Conservation (phyloP, 2,888 invertebrate genomes). For the Dicycla oo region DNA sequence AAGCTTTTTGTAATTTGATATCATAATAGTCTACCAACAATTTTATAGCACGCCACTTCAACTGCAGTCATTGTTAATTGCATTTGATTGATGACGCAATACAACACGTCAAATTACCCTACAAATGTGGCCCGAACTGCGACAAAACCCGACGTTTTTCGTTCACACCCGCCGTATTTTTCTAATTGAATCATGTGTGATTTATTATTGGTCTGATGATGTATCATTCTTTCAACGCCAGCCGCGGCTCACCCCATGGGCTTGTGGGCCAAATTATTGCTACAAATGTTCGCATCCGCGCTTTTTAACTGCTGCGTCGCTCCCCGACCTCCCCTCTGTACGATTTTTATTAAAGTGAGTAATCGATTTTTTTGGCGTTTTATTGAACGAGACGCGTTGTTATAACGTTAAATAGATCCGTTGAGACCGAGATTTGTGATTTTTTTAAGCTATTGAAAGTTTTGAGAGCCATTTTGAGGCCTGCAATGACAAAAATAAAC, state of each 20-base stretch:
- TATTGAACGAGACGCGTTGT: conserved; percentile 71
- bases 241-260: conserved; percentile 87
- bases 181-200: conserved; percentile 90
- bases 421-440: conserved; percentile 25
- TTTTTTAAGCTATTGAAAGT: neutral
- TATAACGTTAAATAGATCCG: conserved; percentile 67
- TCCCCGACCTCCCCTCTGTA: conserved; percentile 76
- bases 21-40: conserved; percentile 46
- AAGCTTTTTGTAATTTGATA: conserved; percentile 45
- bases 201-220: conserved; percentile 90
- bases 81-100: conserved; percentile 87
- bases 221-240: conserved; percentile 90
- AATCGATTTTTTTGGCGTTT: conserved; percentile 79
- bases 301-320: conserved; percentile 83
- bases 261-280: conserved; percentile 88
- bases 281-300: conserved; percentile 88
- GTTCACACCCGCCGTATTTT: conserved; percentile 82
- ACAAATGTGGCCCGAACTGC: conserved; percentile 79
- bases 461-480: neutral
- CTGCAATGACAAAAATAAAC: neutral
- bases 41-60: conserved; percentile 59
- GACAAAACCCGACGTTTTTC: conserved; percentile 84
- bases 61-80: conserved; percentile 79
- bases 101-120: conserved; percentile 87
- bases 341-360: conserved; percentile 84